Conservation (phyloP, 2,113 vertebrate genomes). For the Protomyctophum bolini region DNA sequence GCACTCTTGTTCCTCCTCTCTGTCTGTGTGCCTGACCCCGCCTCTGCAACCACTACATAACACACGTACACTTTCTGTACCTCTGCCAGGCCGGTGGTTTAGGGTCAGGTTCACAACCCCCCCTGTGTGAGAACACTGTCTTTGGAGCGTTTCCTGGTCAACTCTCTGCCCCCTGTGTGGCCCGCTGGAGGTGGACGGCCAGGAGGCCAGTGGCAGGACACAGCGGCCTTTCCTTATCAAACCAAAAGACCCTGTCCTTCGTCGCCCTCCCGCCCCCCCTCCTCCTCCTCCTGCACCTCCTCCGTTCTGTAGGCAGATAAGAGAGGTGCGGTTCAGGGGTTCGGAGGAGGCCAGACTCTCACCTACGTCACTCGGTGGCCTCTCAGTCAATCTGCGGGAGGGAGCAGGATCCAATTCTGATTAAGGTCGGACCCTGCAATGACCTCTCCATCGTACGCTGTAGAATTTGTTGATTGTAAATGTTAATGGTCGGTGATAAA, state of each 20-base stretch:
- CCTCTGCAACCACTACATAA: slow-evolving; percentile 38
- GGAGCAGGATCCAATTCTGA: slow-evolving; percentile 61
- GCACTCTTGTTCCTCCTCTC: not conserved
- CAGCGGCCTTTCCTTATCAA: slow-evolving; percentile 66
- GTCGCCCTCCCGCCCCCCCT: slow-evolving; percentile 63
- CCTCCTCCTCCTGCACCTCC: slow-evolving; percentile 71
- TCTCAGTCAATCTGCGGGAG: slow-evolving; percentile 58
- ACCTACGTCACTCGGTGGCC: slow-evolving; percentile 87
- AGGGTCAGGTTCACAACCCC: slow-evolving; percentile 49
- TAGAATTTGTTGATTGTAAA: not conserved
- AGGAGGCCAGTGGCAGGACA: slow-evolving; percentile 56
- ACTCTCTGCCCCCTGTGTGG: slow-evolving; percentile 54
- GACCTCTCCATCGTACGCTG: slow-evolving; percentile 45
- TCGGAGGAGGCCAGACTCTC: slow-evolving; percentile 71
- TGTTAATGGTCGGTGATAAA: not conserved
- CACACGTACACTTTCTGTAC: slow-evolving; percentile 26
- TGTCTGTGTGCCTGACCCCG: not conserved
- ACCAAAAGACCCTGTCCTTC: slow-evolving; percentile 69
- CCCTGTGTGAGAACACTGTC: slow-evolving; percentile 42
- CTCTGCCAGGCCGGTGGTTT: slow-evolving; percentile 25
- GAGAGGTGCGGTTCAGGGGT: slow-evolving; percentile 61
- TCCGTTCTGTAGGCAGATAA: slow-evolving; percentile 67
- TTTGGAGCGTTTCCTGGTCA: slow-evolving; percentile 34
- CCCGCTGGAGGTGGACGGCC: slow-evolving; percentile 38
- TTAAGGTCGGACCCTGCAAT: slow-evolving; percentile 45